Evolutionary conservation across 2,113 vertebrate genomes (phyloP), one percentile per base, ranked within the genome.

Genomic region (Rhipidura dahli): DNA sequence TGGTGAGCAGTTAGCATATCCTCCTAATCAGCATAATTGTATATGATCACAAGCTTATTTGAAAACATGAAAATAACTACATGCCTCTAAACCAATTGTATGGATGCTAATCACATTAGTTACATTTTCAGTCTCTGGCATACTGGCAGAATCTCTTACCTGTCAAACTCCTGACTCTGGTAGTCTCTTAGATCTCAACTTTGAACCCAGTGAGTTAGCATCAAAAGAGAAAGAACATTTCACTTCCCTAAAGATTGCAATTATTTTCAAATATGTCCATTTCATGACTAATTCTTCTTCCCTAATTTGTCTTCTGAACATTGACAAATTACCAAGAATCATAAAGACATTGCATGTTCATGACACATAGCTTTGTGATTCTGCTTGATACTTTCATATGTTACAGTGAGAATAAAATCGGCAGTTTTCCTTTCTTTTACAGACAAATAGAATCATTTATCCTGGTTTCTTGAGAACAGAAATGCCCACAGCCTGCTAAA

Each of bases 401-500:
- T 64, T 37, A 76, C 15, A 77, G 68, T 40, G 35, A 83, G 64
- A 93, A 83, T 66, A 83, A 93, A 89, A 16, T 51, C 12, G 40
- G 6, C 20, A 90, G 8, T 5, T 87, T 54, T 93, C 53, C 16
- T 87, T 51, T 83, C 30, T 92, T 88, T 91, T 33, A 89, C 81
- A 83, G 11, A 82, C n/a, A 76, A 13, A 79, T 68, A 73, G 19
- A 73, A 53, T 37, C 6, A 51, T 35, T 65, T 91, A 26, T 88
- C 40, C 39, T 64, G 8, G 1, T 94, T 95, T 42, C 18, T 57
- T 72, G 45, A 51, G 85, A 97, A 71, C 44, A 91, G 64, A 81
- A 84, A 87, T 76, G 47, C 45, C 83, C 60, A 44, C 42, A 88
- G 85, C 31, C 35, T 96, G 59, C 68, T 94, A 96, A 97, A 95